Percentiles rank a stretch among this genome's conserved stretches.
Conservation (phyloP, 2,113 vertebrate species). For the Malurus alboscapulatus region DNA sequence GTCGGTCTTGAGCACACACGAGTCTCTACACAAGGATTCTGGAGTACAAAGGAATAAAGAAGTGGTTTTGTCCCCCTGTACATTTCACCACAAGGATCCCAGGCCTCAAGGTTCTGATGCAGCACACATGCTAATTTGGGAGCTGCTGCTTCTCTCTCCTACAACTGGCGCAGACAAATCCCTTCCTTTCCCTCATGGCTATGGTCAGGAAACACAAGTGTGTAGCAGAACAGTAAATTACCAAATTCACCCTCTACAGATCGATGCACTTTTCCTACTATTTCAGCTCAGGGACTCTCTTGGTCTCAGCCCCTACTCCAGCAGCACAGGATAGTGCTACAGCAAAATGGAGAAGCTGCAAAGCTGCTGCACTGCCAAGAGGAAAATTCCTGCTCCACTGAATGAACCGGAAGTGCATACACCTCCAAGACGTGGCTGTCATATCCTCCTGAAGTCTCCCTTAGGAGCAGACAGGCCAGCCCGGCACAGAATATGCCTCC, state of each 20-base stretch:
- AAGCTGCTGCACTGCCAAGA: neutral
- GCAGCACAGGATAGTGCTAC: neutral
- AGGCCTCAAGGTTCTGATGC: neutral
- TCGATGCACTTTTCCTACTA: neutral
- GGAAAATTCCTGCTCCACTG: accelerated
- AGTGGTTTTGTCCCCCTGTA: neutral
- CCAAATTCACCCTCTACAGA: neutral
- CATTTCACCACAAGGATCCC: neutral
- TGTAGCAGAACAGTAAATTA: neutral
- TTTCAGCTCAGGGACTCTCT: neutral
- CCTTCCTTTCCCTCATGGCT: neutral
- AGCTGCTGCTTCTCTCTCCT: neutral
- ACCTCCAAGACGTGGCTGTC: neutral
- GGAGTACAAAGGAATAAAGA: neutral
- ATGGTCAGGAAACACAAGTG: neutral
- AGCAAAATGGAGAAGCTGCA: neutral
- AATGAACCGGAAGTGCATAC: neutral
- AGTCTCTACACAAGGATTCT: neutral
- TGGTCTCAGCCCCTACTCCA: neutral
- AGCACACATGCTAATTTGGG: neutral
- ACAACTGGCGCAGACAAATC: neutral
- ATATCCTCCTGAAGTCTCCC: neutral
- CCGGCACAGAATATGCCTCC: neutral
- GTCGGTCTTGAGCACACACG: neutral
- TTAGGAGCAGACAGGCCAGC: neutral